Evolutionary conservation across 2,888 invertebrate genomes (phyloP), one percentile per base, ranked within the genome.

Genomic region (Alcis repandata): DNA sequence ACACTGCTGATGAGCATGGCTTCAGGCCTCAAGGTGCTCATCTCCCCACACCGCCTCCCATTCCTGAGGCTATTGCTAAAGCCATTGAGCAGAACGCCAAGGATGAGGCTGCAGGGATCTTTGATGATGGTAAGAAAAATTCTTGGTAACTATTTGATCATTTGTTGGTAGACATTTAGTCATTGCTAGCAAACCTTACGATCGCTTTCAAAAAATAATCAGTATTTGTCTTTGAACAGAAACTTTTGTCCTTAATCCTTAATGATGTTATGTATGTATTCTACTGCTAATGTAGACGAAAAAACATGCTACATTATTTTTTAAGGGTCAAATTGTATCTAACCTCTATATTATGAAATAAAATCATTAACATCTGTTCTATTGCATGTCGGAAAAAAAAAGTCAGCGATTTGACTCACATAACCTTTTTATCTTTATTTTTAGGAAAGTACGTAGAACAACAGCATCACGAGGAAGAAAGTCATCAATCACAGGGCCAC

Each of bases 1-100:
- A 95, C 74, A 90, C 90, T 0, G 95, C 95, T 58, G 95, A 95
- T 69, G 95, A 95, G 78, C 87, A 94, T 63, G 95, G 95, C 1
- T 95, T 94, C 85, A 87, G 89, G 45, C 89, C 95, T 0, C 83
- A 89, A 46, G 95, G 95, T 0, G 92, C 89, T 0, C 95, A 95
- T 73, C 78, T 95, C 0, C 95, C 95, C 0, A 94, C 94, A 0
- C 93, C 95, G 1, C 95, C 94, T 0, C 95, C 95, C 1, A 88
- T 95, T 0, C 95, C 95, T 6, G 94, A 94, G 49, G 94, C 88
- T 8, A 95, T 95, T 64, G 79, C 90, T 36, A 91, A 91, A 79
- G 86, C 91, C 36, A 72, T 94, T 64, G 92, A 94, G 65, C 84
- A 89, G 72, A 94, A 94, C 40, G 91, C 92, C 3, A 86, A 86